Evolutionary conservation across 2,113 vertebrate genomes (phyloP).

Genomic region (Hippolais icterina): DNA sequence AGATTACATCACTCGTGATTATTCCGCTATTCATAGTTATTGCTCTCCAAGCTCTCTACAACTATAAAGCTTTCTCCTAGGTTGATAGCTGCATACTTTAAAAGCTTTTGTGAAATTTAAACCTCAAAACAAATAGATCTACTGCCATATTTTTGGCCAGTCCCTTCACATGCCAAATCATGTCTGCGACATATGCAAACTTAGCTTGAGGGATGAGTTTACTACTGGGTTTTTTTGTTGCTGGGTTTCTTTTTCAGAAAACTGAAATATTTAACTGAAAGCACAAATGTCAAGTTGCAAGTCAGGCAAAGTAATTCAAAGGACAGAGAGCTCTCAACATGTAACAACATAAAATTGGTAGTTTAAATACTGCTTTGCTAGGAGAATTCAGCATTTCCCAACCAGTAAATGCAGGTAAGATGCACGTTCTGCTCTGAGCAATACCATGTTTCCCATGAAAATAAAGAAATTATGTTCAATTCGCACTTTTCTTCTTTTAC

Average conservation of each 20-base stretch:
- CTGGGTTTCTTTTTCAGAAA: neutral
- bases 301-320: neutral
- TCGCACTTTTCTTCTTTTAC: neutral
- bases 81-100: conserved; percentile 1
- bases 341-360: neutral
- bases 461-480: neutral
- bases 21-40: conserved; percentile 2
- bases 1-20: neutral
- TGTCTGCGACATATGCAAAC: neutral
- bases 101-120: conserved; percentile 40
- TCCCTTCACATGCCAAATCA: conserved; percentile 5
- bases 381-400: neutral
- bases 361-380: neutral
- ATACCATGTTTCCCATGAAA: neutral
- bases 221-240: neutral
- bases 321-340: neutral
- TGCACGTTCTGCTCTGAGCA: neutral
- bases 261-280: neutral
- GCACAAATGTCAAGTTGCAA: neutral
- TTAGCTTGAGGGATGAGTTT: neutral
- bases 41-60: conserved; percentile 2
- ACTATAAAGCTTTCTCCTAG: neutral
- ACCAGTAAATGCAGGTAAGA: neutral
- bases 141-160: conserved; percentile 3
- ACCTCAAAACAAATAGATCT: conserved; percentile 24